Evolutionary conservation across 2,113 vertebrate species (phyloP).

Genomic region (Dromaius novaehollandiae): DNA sequence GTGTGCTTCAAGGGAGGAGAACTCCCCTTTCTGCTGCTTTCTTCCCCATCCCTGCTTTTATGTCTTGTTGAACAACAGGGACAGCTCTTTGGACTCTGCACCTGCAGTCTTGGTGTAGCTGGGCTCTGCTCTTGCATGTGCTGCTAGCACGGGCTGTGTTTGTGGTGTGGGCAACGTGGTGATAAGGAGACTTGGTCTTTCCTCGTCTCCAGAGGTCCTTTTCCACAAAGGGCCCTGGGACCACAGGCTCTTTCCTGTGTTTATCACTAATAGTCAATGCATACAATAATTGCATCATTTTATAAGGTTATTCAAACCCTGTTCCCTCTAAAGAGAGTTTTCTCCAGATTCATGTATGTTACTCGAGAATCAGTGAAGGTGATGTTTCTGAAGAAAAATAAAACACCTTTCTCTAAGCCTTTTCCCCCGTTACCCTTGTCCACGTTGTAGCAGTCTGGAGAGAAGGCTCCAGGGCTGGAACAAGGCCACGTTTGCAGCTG

Average conservation of each 20-base stretch:
- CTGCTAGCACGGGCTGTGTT: neutral
- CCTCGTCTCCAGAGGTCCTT: neutral
- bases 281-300: neutral
- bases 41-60: neutral
- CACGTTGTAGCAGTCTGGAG: neutral
- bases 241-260: no score
- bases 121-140: neutral
- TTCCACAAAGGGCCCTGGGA: neutral
- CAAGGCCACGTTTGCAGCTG: neutral
- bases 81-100: neutral
- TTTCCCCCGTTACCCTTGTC: neutral
- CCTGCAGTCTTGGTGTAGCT: neutral
- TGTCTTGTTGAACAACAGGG: no score
- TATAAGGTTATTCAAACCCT: neutral
- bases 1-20: neutral
- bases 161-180: no score
- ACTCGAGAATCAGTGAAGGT: neutral
- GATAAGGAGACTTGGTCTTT: neutral
- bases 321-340: neutral
- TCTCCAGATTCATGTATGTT: neutral
- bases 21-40: neutral
- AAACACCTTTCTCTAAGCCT: neutral
- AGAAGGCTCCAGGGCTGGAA: neutral
- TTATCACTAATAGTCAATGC: neutral
- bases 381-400: neutral